Evolutionary conservation across 2,113 vertebrate genomes (phyloP), one percentile per base, ranked within the genome.

Genomic region (Lethenteron reissneri): DNA sequence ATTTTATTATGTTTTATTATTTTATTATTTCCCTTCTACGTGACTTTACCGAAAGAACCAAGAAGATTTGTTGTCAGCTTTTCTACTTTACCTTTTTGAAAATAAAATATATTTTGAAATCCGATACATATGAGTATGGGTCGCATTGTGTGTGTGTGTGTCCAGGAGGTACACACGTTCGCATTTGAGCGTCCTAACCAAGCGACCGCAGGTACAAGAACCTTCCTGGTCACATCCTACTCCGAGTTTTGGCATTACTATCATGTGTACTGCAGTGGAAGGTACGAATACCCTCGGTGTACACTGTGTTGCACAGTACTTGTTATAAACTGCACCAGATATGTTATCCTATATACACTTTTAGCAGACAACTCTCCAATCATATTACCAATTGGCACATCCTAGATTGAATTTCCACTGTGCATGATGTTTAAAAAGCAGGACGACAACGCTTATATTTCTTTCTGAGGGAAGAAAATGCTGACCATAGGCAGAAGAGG

Each of bases 131-230:
- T 68, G 64, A 17, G 64, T 68, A 25, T 68, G 64, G n/a, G 64
- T 68, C 9, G n/a, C n/a, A 17, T n/a, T 68, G 64, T 68, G 64
- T 68, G 64, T 68, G 64, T 68, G 64, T 68, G 64, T 68, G 64
- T 11, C n/a, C 64, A 68, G 64, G 64, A 25, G n/a, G 64, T 68
- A 25, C 64, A 68, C 64, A 25, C 25, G 64, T 68, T 68, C 25
- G 64, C 64, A 17, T 68, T 17, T 68, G 64, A 68, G 25, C 64
- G 64, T 17, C n/a, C n/a, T n/a, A 68, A 25, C 25, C n/a, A 17
- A 25, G 64, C n/a, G 25, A 9, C n/a, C 64, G 12, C n/a, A 17
- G 64, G 64, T n/a, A 11, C 9, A 68, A 68, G 64, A 25, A 11
- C n/a, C 9, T 68, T 68, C 25, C n/a, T 68, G 10, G 64, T 25